Base-by-base conservation (phyloP, 2,888 invertebrate genomes). In the Stenchaetothrips biformis region DNA sequence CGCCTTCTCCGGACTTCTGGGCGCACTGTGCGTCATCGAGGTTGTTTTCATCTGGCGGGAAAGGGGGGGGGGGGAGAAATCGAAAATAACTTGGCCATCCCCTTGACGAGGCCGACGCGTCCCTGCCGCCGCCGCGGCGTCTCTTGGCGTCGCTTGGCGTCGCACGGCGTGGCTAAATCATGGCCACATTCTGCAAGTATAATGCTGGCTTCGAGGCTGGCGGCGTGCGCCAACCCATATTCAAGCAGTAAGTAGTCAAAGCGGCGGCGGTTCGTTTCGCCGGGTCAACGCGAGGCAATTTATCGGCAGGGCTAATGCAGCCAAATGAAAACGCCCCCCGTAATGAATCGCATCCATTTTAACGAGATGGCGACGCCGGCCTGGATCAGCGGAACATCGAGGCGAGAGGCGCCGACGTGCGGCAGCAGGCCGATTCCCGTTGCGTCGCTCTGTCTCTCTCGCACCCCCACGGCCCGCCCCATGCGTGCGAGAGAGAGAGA, bases 281-380 rank as follows among this genome's bases (percentile, higher is more conserved):
- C 59, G 59, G 59, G 53, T 16, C 53, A 16, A 53, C 59, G 59
- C 37, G 13, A 16, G 59, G 13, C 18, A 59, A 59, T 59, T 59
- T 13, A 59, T 59, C 18, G 18, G 59, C 59, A 18, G 13, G 21
- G 67, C 67, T 74, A 74, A 74, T 74, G 67, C 21, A 25, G 21
- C 21, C 67, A 25, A 74, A 74, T 74, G 67, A 74, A 25, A 21
- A 74, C 67, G 21, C 21, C 21, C 67, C 21, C 21, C 21, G 21
- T 74, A 74, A 74, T 74, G 21, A 74, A 74, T 74, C 25, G n/a
- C 67, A 74, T 74, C 67, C 67, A 25, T 25, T 74, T 21, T 74
- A 74, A 74, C 25, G 67, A 37, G 37, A 37, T 37, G 37, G 37
- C 37, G 37, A 37, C 37, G 37, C 37, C 37, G 37, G 37, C 37